Conservation (phyloP, 2,113 vertebrate species). For the Macaca nemestrina region DNA sequence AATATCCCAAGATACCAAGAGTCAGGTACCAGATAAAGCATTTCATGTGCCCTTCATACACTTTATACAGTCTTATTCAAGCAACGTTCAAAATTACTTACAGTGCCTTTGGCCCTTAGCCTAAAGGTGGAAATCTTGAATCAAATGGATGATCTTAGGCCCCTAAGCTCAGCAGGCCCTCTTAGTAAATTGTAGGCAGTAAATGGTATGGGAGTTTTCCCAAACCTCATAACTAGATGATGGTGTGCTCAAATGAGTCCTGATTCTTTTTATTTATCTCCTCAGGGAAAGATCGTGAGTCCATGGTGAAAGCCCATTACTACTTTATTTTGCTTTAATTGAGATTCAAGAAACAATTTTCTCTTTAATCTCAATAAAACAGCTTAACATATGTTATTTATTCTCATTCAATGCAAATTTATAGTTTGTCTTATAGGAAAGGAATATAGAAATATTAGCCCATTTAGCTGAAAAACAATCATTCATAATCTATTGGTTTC, state of each 20-base stretch:
- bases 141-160: neutral
- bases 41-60: neutral
- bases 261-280: neutral
- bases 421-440: conserved; percentile 27
- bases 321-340: conserved; percentile 38
- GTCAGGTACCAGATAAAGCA: neutral
- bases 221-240: neutral
- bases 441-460: conserved; percentile 22
- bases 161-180: neutral
- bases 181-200: neutral
- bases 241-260: neutral
- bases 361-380: conserved; percentile 8
- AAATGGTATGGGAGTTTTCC: neutral
- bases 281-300: neutral
- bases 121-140: neutral
- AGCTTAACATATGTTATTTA: neutral
- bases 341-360: conserved; percentile 2
- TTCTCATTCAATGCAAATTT: conserved; percentile 48
- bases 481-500: conserved; percentile 43
- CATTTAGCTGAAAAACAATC: neutral
- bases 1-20: neutral
- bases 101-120: neutral
- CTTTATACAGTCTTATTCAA: conserved; percentile 6
- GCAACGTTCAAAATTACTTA: neutral
- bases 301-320: neutral